phyloP scores from a whole-genome alignment of 2,888 invertebrate genomes.

The Trichogramma evanescens region DNA sequence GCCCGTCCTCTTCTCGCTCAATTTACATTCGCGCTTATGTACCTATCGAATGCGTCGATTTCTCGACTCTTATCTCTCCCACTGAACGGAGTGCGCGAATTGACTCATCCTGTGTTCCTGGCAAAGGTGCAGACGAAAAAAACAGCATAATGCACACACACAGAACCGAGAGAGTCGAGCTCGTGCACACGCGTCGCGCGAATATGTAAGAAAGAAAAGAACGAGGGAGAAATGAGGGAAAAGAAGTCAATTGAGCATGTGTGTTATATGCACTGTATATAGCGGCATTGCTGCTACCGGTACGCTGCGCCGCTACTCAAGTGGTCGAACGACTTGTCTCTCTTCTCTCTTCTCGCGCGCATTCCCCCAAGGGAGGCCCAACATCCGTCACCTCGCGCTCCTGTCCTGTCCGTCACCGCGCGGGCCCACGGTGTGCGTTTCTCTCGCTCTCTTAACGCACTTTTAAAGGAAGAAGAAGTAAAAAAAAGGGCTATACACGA shows the following conservation, averaged over 20 bases:
- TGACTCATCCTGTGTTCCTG: no score
- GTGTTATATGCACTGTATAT: background rate
- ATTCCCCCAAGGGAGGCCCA: slow-evolving; percentile 5
- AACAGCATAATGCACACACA: background rate
- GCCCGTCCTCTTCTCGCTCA: no score
- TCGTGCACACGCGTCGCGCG: background rate
- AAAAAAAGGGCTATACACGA: background rate
- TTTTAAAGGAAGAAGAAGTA: background rate
- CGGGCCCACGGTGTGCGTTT: background rate
- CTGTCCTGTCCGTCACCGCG: background rate
- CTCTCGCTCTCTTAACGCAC: background rate
- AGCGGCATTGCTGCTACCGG: no score
- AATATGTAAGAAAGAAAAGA: background rate
- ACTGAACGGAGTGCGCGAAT: no score
- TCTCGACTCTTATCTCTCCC: no score
- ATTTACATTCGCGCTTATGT: no score
- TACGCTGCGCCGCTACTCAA: slow-evolving; percentile 19
- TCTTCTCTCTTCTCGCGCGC: slow-evolving; percentile 22
- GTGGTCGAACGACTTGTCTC: slow-evolving; percentile 44
- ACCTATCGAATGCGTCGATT: no score
- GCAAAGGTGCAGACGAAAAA: no score
- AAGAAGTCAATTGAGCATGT: slow-evolving; percentile 16
- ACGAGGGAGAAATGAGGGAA: background rate
- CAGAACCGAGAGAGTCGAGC: background rate
- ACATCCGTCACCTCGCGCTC: slow-evolving; percentile 3